These are phyloP conservation scores for Andrena flavipes DNA, from an alignment of 2,888 invertebrate genomes.

Conservation along the genomic window DNA sequence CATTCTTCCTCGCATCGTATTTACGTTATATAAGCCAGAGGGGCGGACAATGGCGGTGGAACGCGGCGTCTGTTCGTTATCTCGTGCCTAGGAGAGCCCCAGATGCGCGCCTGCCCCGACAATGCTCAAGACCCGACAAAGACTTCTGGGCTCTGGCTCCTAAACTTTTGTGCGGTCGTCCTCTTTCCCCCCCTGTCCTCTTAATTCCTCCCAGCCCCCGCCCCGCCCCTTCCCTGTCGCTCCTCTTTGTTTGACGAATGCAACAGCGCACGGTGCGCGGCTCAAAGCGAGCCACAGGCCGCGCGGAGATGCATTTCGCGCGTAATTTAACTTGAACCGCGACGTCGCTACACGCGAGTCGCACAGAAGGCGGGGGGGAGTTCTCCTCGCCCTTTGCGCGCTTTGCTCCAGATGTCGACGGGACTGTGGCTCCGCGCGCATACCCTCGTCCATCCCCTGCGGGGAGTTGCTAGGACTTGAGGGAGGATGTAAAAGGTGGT, in stretches of 20 bases:
- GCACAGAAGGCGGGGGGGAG: not conserved
- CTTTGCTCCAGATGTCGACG: constrained; percentile 20
- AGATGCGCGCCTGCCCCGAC: constrained; percentile 37
- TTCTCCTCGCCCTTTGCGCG: too few relatives aligned
- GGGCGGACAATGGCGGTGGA: constrained; percentile 8
- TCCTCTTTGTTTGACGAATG: not conserved
- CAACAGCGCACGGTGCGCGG: not conserved
- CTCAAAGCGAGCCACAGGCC: constrained; percentile 25
- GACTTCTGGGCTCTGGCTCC: constrained; percentile 9
- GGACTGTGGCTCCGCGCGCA: constrained; percentile 18
- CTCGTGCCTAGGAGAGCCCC: constrained; percentile 18
- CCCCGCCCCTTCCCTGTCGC: not conserved
- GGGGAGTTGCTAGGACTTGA: too few relatives aligned
- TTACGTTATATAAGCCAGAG: constrained; percentile 29
- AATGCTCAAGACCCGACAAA: constrained; percentile 50
- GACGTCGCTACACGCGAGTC: not conserved
- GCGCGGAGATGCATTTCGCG: constrained; percentile 29
- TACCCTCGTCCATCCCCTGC: not conserved
- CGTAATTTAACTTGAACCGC: constrained; percentile 39
- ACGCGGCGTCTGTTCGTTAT: constrained; percentile 50
- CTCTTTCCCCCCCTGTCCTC: not conserved
- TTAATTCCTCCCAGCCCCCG: not conserved
- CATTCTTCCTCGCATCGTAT: constrained; percentile 20
- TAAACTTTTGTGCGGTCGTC: constrained; percentile 25
- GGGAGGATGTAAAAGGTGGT: too few relatives aligned